A percentile compares a stretch with the other conserved stretches of the same genome.
Evolutionary conservation across 2,113 vertebrate species (phyloP).

Genomic region (Prolemur simus): DNA sequence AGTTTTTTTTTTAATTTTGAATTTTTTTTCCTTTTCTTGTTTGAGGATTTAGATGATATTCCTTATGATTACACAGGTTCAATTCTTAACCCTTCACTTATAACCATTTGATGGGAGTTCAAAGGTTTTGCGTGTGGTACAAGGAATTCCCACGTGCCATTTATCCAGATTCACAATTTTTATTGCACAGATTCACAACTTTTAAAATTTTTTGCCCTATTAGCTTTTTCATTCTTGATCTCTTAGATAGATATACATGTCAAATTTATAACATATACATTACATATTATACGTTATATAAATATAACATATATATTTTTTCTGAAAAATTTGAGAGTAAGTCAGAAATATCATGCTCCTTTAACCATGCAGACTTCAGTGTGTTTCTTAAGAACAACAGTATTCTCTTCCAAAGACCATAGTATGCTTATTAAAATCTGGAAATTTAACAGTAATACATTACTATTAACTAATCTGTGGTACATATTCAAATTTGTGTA

Average conservation of each 20-base stretch:
- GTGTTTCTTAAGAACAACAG: neutral
- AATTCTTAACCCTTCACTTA: neutral
- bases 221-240: neutral
- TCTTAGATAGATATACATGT: neutral
- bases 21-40: neutral
- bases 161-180: neutral
- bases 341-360: neutral
- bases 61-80: neutral
- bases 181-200: neutral
- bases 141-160: neutral
- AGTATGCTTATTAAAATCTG: neutral
- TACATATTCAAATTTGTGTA: neutral
- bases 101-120: neutral
- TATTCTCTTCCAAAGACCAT: neutral
- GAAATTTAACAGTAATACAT: neutral
- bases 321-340: slow-evolving; percentile 20
- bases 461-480: neutral
- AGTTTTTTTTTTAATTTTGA: neutral
- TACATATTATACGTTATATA: neutral
- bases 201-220: neutral
- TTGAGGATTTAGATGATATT: neutral
- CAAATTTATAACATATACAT: neutral
- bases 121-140: neutral
- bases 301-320: neutral
- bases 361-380: neutral